Percentiles rank a stretch among this genome's conserved stretches.
phyloP scores from a whole-genome alignment of 2,113 vertebrate species.

The Elanus axillaris region DNA sequence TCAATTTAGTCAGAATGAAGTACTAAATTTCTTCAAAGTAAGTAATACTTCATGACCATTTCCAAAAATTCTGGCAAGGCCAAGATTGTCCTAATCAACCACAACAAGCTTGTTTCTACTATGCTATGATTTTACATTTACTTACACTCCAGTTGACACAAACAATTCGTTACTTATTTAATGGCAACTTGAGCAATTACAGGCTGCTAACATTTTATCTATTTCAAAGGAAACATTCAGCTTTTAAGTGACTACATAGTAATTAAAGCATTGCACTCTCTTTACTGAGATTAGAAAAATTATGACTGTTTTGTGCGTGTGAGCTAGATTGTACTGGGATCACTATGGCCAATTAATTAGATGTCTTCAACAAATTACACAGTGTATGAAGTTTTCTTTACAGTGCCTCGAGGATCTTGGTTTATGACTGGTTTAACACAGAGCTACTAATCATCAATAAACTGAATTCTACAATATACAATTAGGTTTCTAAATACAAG shows the following conservation, averaged over 20 bases:
- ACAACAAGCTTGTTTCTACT: not conserved
- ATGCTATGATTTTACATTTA: not conserved
- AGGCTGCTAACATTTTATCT: not conserved
- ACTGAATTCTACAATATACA: not conserved
- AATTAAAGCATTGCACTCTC: not conserved
- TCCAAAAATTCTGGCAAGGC: not conserved
- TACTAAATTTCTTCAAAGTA: not conserved
- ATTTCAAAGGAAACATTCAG: not conserved
- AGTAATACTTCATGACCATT: not conserved
- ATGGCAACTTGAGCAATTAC: not conserved
- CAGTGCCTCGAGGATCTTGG: not conserved
- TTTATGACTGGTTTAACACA: not conserved
- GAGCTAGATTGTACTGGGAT: not conserved
- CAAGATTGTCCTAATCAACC: not conserved
- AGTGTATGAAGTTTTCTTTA: not conserved
- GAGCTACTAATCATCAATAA: not conserved
- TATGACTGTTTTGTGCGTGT: not conserved
- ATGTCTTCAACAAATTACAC: not conserved
- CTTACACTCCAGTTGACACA: not conserved
- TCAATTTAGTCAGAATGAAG: not conserved
- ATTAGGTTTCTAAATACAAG: not conserved
- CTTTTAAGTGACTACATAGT: constrained; percentile 1
- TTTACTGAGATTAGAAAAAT: not conserved
- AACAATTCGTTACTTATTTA: constrained; percentile 16
- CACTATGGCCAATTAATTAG: not conserved